Conservation (phyloP, 1,140 invertebrate species). For the Parapsyche elsis region DNA sequence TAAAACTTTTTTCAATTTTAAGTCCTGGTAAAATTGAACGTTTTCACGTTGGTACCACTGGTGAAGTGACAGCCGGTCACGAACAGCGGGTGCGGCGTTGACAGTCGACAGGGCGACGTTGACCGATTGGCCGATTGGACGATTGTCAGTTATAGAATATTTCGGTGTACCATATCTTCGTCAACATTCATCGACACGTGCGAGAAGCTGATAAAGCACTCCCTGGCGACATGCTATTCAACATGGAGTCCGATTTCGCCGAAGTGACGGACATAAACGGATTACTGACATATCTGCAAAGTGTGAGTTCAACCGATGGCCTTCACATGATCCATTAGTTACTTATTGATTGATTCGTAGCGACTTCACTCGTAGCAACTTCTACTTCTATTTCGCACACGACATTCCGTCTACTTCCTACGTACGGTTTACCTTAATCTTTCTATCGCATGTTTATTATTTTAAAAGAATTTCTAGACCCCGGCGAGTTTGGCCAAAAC, state of each 20-base stretch:
- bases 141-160: not conserved
- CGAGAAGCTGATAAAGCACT: too few species aligned
- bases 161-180: not conserved
- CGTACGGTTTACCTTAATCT: too few species aligned
- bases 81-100: not conserved
- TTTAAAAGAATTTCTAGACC: too few species aligned
- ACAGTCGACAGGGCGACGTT: not conserved
- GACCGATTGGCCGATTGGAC: not conserved
- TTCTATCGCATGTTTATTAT: too few species aligned
- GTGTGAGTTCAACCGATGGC: conserved; percentile 66
- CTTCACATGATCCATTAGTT: not conserved
- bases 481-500: too few species aligned
- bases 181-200: too few species aligned
- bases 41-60: not conserved
- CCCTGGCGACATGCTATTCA: conserved; percentile 51
- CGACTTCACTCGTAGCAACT: not conserved
- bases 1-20: too few species aligned
- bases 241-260: conserved; percentile 62
- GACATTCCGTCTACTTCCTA: too few species aligned
- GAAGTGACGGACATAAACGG: conserved; percentile 72
- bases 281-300: conserved; percentile 70
- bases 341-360: not conserved
- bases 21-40: too few species aligned
- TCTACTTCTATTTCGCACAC: too few species aligned
- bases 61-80: not conserved